Conservation (phyloP, 2,797 vertebrate genomes). For the Diceros bicornis region DNA sequence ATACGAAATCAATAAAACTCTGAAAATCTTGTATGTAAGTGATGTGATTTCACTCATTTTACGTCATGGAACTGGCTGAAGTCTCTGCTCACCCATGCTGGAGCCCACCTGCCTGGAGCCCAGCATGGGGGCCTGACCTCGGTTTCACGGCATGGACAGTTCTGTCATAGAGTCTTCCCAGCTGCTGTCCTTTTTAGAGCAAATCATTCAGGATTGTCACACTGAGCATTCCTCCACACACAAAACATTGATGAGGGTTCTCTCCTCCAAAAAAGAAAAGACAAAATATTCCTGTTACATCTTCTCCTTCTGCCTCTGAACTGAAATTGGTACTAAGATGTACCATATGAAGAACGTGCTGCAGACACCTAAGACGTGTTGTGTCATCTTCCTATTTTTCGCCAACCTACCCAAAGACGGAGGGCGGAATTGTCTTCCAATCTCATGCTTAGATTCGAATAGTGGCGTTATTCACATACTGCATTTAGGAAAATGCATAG, state of each 20-base stretch:
- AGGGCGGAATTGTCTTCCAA: neutral
- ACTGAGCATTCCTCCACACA: too few relatives aligned
- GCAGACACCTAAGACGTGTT: neutral
- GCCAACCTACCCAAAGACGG: neutral
- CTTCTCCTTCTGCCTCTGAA: neutral
- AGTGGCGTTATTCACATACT: neutral
- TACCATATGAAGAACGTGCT: neutral
- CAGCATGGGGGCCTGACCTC: neutral
- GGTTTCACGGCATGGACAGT: neutral
- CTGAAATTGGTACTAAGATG: neutral
- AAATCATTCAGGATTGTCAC: neutral
- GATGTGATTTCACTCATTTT: neutral
- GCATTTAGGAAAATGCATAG: too few relatives aligned
- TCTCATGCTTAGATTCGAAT: neutral
- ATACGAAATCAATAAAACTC: neutral
- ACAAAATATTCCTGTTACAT: too few relatives aligned
- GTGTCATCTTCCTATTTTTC: neutral
- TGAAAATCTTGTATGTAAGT: neutral
- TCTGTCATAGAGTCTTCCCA: neutral
- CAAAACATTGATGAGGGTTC: too few relatives aligned
- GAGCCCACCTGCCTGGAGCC: neutral
- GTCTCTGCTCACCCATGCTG: neutral
- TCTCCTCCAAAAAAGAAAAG: neutral
- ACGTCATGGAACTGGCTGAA: neutral
- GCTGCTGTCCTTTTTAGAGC: neutral